A percentile compares a stretch with the other conserved stretches of the same genome.
phyloP scores from a whole-genome alignment of 2,888 invertebrate genomes.

The Drosophila fulvimacula region DNA sequence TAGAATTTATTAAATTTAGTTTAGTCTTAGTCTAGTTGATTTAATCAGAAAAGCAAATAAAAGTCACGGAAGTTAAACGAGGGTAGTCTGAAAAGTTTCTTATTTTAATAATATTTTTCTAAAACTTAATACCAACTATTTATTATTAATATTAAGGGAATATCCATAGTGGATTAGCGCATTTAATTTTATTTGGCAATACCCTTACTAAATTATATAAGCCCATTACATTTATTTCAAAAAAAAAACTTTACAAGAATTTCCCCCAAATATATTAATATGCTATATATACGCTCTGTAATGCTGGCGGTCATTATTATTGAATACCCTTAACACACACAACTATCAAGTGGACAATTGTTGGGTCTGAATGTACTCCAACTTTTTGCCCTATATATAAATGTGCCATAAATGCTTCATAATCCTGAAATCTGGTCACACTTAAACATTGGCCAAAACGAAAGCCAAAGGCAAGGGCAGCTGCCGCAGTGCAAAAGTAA shows the following conservation, averaged over 20 bases:
- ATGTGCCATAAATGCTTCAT: slow-evolving; percentile 4
- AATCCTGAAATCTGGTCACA: slow-evolving; percentile 25
- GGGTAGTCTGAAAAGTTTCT: too few relatives aligned
- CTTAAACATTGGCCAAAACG: slow-evolving; percentile 13
- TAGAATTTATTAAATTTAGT: too few relatives aligned
- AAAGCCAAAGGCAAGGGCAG: slow-evolving; percentile 28
- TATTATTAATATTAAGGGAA: neutral
- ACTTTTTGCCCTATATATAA: neutral
- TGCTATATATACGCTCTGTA: too few relatives aligned
- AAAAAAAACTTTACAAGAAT: too few relatives aligned
- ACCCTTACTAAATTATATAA: neutral
- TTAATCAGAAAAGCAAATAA: neutral
- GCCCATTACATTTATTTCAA: too few relatives aligned
- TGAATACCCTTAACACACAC: neutral
- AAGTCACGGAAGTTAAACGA: neutral
- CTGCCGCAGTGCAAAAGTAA: slow-evolving; percentile 55
- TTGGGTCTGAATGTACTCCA: neutral
- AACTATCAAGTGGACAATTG: slow-evolving; percentile 4
- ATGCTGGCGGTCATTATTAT: neutral
- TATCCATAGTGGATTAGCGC: neutral
- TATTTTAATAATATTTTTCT: neutral
- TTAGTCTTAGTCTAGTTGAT: neutral
- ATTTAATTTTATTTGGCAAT: neutral
- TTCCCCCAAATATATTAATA: too few relatives aligned
- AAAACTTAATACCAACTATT: neutral